Percentiles rank a stretch among this genome's conserved stretches.
Evolutionary conservation across 2,797 vertebrate genomes (phyloP).

Genomic region (Sebastes variabilis): DNA sequence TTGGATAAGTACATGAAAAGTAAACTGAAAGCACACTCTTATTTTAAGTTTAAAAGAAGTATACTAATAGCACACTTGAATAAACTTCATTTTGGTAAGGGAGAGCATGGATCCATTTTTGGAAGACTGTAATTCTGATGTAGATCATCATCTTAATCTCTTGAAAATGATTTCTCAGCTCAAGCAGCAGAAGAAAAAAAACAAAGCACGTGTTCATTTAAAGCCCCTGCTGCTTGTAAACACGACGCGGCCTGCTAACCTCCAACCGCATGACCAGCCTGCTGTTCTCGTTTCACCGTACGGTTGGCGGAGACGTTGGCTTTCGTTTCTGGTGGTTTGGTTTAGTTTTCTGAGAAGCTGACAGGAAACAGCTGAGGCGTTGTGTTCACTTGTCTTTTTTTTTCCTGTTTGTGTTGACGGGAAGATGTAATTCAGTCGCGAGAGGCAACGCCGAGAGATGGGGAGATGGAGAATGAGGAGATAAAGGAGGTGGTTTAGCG

Average conservation of each 20-base stretch:
- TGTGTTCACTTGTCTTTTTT: too few relatives aligned
- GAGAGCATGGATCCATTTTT: neutral
- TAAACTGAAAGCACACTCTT: too few relatives aligned
- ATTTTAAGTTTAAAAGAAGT: too few relatives aligned
- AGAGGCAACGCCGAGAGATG: neutral
- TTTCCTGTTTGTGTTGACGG: conserved; percentile 65
- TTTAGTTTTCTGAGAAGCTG: conserved; percentile 65
- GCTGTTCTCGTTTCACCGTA: neutral
- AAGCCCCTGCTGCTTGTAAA: conserved; percentile 64
- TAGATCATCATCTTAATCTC: neutral
- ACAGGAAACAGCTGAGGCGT: conserved; percentile 27
- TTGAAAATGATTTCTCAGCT: neutral
- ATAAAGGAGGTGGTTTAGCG: neutral
- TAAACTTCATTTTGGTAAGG: too few relatives aligned
- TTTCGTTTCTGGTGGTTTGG: conserved; percentile 21
- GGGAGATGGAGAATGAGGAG: neutral
- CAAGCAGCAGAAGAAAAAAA: neutral
- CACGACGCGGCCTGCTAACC: conserved; percentile 46
- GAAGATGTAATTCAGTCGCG: conserved; percentile 17
- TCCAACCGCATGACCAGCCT: conserved; percentile 35
- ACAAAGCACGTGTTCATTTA: conserved; percentile 66
- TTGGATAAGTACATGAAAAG: too few relatives aligned
- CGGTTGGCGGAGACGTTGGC: neutral
- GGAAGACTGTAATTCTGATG: neutral
- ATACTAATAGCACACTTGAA: too few relatives aligned